These are phyloP conservation scores for Dasypogon diadema DNA, from an alignment of 2,888 invertebrate genomes.

Conservation along the genomic window DNA sequence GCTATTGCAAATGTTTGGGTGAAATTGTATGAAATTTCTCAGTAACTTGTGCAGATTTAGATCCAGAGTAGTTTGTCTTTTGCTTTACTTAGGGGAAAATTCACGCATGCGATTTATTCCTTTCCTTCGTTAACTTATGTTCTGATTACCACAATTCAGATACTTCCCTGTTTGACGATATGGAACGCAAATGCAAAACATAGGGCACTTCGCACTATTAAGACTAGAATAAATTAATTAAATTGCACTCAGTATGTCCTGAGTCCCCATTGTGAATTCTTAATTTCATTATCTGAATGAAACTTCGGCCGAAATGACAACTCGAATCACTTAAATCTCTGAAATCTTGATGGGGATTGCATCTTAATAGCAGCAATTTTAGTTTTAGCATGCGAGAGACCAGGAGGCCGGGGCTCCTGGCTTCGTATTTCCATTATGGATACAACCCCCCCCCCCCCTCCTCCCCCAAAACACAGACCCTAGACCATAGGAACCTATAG, in stretches of 20 bases:
- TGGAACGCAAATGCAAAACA: too few relatives aligned
- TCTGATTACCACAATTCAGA: too few relatives aligned
- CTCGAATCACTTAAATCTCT: conserved; percentile 40
- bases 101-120: too few relatives aligned
- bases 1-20: too few relatives aligned
- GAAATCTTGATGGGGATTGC: conserved; percentile 44
- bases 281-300: conserved; percentile 43
- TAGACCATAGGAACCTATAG: conserved; percentile 15
- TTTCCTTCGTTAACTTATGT: too few relatives aligned
- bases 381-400: not conserved
- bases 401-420: not conserved
- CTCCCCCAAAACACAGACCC: not conserved
- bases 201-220: too few relatives aligned
- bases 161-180: too few relatives aligned
- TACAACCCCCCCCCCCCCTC: not conserved
- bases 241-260: not conserved
- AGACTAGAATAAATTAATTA: conserved; percentile 19
- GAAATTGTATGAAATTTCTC: too few relatives aligned
- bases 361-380: conserved; percentile 41
- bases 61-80: too few relatives aligned
- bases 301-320: conserved; percentile 23
- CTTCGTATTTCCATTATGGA: not conserved
- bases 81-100: too few relatives aligned
- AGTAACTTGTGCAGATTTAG: too few relatives aligned
- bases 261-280: not conserved